phyloP scores from a whole-genome alignment of 2,888 invertebrate species.

The Cosmia pyralina region DNA sequence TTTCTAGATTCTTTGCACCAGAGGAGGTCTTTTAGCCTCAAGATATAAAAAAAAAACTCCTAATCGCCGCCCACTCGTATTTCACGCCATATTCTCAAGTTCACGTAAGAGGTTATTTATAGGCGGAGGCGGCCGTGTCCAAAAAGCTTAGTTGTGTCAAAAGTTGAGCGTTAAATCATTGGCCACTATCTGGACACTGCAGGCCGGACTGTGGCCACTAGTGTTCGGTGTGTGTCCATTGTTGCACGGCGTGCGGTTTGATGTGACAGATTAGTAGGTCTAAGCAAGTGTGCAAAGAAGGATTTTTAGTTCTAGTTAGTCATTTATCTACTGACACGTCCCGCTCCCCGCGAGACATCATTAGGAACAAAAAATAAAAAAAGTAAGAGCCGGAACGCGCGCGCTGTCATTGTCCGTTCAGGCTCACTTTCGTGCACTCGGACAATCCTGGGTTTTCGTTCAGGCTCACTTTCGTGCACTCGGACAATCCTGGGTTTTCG shows the following conservation, averaged over 20 bases:
- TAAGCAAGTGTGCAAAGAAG: not conserved
- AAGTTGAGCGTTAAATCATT: conserved; percentile 93
- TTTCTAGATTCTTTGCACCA: not conserved
- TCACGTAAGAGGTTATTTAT: conserved; percentile 90
- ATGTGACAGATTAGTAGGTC: conserved; percentile 13
- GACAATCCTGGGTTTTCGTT: no score
- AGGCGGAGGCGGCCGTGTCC: conserved; percentile 87
- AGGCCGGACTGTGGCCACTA: conserved; percentile 90
- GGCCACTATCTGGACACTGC: conserved; percentile 92
- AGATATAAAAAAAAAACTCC: conserved; percentile 40
- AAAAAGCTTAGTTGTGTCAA: conserved; percentile 91
- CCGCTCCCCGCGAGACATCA: no score
- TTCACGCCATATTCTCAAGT: conserved; percentile 77
- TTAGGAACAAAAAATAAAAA: no score
- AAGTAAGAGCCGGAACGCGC: no score
- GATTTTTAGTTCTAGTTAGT: no score
- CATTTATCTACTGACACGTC: no score
- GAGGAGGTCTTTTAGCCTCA: conserved; percentile 5
- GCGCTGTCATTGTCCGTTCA: no score
- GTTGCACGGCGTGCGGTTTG: conserved; percentile 42
- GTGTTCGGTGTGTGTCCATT: conserved; percentile 74
- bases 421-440: no score
- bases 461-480: no score
- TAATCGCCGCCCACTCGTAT: conserved; percentile 69
- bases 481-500: no score